Conservation (phyloP, 2,113 vertebrate genomes). For the Excalfactoria chinensis region DNA sequence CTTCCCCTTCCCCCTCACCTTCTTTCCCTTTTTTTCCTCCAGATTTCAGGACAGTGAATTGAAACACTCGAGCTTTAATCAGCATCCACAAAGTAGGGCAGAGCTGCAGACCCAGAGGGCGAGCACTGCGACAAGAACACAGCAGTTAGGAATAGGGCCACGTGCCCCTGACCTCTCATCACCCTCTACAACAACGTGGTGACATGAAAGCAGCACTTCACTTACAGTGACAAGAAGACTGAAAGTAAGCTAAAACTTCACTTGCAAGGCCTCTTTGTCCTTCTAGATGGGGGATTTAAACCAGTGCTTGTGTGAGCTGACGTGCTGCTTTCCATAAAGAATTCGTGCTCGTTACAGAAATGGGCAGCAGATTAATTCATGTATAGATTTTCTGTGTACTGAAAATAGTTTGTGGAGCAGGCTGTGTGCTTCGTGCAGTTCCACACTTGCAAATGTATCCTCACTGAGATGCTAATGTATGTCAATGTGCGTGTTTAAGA, state of each 20-base stretch:
- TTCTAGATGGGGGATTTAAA: not conserved
- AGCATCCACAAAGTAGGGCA: not conserved
- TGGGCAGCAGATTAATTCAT: conserved; percentile 3
- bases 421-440: conserved; percentile 24
- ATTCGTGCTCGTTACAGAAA: conserved; percentile 1
- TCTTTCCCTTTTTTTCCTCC: not conserved
- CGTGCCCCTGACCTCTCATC: conserved; percentile 21
- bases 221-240: not conserved
- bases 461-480: conserved; percentile 45
- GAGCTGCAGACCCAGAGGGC: not conserved
- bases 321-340: conserved; percentile 55
- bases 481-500: conserved; percentile 30
- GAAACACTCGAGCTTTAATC: not conserved
- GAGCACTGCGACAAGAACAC: not conserved
- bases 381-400: conserved; percentile 7
- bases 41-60: not conserved
- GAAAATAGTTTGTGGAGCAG: conserved; percentile 45
- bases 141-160: not conserved
- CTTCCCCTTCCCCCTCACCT: too few relatives aligned
- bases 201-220: not conserved
- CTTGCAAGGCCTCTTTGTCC: conserved; percentile 48
- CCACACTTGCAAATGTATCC: conserved; percentile 56
- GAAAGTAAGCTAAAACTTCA: not conserved
- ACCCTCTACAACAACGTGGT: rapidly evolving
- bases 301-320: not conserved